Percentiles rank a stretch among this genome's conserved stretches.
These are phyloP conservation scores for Rissa tridactyla DNA, from an alignment of 2,113 vertebrate genomes.

Conservation along the genomic window DNA sequence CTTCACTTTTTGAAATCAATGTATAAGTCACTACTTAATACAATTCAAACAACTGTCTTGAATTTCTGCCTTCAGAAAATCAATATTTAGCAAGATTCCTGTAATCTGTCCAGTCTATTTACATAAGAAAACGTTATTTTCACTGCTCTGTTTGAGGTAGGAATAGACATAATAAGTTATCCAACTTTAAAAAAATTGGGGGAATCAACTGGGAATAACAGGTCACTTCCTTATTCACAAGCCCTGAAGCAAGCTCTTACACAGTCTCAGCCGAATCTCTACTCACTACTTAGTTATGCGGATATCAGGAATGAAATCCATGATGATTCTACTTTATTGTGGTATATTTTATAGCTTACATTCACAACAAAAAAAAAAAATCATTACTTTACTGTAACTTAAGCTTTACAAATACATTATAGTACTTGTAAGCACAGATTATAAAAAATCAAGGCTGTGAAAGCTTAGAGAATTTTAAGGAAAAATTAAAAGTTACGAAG, in stretches of 20 bases:
- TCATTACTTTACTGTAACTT: neutral
- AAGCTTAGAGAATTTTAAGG: neutral
- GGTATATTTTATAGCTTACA: neutral
- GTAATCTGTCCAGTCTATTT: neutral
- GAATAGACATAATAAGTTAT: neutral
- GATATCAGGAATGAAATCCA: neutral
- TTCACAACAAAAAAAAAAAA: neutral
- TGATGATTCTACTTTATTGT: neutral
- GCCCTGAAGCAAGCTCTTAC: neutral
- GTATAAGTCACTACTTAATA: neutral
- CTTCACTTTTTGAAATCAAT: neutral
- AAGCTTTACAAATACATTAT: neutral
- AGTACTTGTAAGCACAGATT: neutral
- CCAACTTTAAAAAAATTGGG: neutral
- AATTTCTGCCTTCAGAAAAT: constrained; percentile 1
- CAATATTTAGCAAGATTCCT: constrained; percentile 25
- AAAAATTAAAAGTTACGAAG: neutral
- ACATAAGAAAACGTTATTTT: constrained; percentile 8
- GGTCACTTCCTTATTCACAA: neutral
- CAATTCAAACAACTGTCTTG: neutral
- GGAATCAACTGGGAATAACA: neutral
- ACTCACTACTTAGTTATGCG: neutral
- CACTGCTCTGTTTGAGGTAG: neutral
- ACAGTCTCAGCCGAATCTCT: neutral
- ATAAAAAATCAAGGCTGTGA: neutral